Base-by-base conservation (phyloP, 1,140 invertebrate species). In the Spodoptera frugiperda region DNA sequence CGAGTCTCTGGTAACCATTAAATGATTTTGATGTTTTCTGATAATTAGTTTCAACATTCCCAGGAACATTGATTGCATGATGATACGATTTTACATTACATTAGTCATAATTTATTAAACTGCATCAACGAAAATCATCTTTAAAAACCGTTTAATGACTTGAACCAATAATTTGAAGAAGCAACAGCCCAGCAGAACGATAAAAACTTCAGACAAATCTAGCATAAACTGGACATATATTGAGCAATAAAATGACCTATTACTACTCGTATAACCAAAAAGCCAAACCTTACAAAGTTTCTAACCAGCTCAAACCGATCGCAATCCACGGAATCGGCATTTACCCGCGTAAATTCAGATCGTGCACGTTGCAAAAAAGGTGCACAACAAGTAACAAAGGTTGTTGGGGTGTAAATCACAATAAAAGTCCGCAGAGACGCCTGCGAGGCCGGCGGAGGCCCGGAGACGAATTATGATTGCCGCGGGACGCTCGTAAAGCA, bases 391-490 rank as follows among this genome's bases (percentile, higher is more conserved):
- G 71, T 57, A 76, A 82, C 79, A 86, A 85, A 82, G 87, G 80
- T 85, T 87, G 79, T 84, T 82, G 81, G 83, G 57, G 78, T 82
- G 84, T 93, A 93, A 92, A 93, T 92, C 91, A 92, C 89, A 93
- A 92, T 93, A 93, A 93, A 91, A 91, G 91, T 91, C 90, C 33
- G 70, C 77, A 72, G 77, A 87, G 89, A 87, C 90, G 89, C 88
- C 90, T 88, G 83, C 79, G 82, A 78, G 83, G 82, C 81, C 87
- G 86, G 74, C 86, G 78, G 85, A 83, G 86, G 86, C 81, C 79
- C 54, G 79, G 79, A 81, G 84, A 81, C 86, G 89, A 93, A 82
- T 93, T 93, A 93, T 89, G 88, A 89, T 88, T 80, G 87, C 89
- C 84, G 72, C 84, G 77, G 81, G 87, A 84, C 57, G 80, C 74